Conservation (phyloP, 2,113 vertebrate species). For the Prolemur simus region DNA sequence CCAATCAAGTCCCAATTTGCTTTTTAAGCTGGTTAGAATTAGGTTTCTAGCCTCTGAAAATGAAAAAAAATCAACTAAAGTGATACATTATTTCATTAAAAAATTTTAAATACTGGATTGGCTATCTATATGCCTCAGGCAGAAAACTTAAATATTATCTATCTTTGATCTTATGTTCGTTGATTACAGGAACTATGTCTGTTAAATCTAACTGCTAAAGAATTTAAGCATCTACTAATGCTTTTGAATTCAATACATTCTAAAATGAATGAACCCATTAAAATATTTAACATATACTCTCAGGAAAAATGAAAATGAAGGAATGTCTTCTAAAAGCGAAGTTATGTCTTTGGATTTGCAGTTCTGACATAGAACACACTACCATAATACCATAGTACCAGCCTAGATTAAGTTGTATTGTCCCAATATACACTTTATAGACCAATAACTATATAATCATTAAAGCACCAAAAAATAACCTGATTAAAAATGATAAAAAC, state of each 20-base stretch:
- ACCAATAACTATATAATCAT: neutral
- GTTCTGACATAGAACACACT: neutral
- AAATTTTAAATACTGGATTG: neutral
- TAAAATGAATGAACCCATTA: neutral
- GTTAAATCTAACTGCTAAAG: neutral
- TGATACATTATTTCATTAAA: constrained; percentile 3
- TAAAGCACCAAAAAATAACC: neutral
- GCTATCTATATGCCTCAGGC: neutral
- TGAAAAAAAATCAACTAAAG: neutral
- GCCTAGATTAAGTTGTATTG: neutral
- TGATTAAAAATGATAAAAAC: constrained; percentile 5
- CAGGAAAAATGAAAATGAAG: neutral
- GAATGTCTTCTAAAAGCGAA: neutral
- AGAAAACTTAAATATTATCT: neutral
- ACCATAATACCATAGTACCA: neutral
- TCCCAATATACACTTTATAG: neutral
- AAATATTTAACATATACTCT: neutral
- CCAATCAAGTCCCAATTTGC: neutral
- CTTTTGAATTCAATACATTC: constrained; percentile 15
- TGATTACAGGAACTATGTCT: neutral
- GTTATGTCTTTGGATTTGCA: neutral
- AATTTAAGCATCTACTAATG: neutral
- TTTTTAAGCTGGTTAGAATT: neutral
- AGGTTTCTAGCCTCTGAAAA: neutral
- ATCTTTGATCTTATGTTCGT: neutral